Evolutionary conservation across 2,888 invertebrate species (phyloP), one percentile per base, ranked within the genome.

Genomic region (Cosmopolites sordidus): DNA sequence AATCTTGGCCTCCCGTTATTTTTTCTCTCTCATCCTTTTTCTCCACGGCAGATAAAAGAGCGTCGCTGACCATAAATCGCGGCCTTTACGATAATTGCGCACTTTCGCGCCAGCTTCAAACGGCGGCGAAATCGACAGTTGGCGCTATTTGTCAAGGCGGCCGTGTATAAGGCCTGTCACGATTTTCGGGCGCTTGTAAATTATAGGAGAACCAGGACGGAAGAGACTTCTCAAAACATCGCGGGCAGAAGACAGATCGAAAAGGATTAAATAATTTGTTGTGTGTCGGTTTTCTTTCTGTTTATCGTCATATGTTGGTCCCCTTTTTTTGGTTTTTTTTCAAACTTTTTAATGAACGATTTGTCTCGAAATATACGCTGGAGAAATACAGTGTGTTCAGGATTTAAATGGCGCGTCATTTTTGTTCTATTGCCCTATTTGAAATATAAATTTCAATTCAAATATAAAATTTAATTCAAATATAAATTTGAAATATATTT

Each of bases 241-340:
- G 44, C 27, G 16, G 47, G 53, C 50, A 17, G 49, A 58, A 60
- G 60, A 61, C 54, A 43, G 48, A 64, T 62, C 54, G 58, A 51
- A 58, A 57, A 54, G 57, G 58, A 60, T 62, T 59, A 62, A 51
- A 53, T 61, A 59, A 60, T 61, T 62, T 60, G 62, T 61, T 58
- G 58, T 3, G 22, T 8, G 22, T 22, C 22, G 3, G 39, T 52
- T 47, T 53, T 43, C 5, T 41, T 27, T 47, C 22, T 22, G 22
- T 5, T 22, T 22, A 22, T 22, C 22, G 8, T 8, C 22, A 22
- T 22, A 8, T 22, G 22, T 22, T 22, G 4, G 3, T 8, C 22
- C 22, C 4, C 8, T 22, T 22, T 22, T 51, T 44, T 43, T 42
- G 43, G 16, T 42, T 45, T 33, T 41, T 47, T 41, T 49, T 49